phyloP scores from a whole-genome alignment of 1,140 invertebrate species.

The Cardiocondyla obscurior region DNA sequence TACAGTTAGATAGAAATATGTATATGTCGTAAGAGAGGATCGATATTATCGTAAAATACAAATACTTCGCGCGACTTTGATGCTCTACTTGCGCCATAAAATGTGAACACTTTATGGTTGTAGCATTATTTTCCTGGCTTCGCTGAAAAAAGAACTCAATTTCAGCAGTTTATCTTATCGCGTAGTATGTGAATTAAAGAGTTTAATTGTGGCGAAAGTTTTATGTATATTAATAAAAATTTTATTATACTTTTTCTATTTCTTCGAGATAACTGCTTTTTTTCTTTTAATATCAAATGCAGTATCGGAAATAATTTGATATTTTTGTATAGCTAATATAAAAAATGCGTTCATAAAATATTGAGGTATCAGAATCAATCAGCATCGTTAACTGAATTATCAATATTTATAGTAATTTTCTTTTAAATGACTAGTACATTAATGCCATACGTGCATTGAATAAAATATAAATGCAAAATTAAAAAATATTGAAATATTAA shows the following conservation, averaged over 20 bases:
- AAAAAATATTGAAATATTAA: constrained; percentile 17
- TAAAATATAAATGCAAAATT: not conserved
- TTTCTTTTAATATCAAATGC: not conserved
- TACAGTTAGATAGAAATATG: not conserved
- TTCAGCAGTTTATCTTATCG: not conserved
- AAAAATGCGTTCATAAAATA: not conserved
- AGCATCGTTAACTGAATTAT: constrained; percentile 1
- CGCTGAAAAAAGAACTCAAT: not conserved
- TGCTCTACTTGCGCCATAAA: not conserved
- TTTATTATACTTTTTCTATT: not conserved
- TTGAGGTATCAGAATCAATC: not conserved
- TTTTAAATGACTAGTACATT: not conserved
- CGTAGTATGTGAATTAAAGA: not conserved
- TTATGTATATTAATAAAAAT: not conserved
- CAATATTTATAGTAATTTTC: not conserved
- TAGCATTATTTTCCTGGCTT: not conserved
- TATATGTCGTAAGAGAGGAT: not conserved
- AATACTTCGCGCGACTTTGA: constrained; percentile 20
- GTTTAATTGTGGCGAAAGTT: not conserved
- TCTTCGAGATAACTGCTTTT: not conserved
- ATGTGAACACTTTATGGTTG: not conserved
- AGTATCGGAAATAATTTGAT: not conserved
- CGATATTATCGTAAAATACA: constrained; percentile 14
- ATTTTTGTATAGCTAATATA: not conserved
- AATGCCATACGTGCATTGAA: not conserved